Conservation (phyloP, 2,797 vertebrate genomes). For the Intellagama lesueurii region DNA sequence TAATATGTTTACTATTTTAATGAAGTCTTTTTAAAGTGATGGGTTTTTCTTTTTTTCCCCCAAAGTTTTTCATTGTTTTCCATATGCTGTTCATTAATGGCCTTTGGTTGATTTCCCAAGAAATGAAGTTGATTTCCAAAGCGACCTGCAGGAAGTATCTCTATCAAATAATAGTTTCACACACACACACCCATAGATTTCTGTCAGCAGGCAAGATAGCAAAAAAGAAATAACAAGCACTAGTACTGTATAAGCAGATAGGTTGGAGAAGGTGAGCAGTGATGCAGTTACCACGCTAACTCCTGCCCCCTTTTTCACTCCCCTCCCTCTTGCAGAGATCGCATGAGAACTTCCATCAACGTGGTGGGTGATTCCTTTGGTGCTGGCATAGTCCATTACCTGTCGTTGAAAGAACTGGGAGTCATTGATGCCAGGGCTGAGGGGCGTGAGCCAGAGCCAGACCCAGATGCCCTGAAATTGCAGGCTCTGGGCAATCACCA, state of each 20-base stretch:
- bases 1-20: too few species aligned
- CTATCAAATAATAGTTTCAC: neutral
- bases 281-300: neutral
- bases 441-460: slow-evolving; percentile 31
- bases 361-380: slow-evolving; percentile 88
- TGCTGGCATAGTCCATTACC: slow-evolving; percentile 85
- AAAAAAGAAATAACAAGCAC: neutral
- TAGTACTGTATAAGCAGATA: neutral
- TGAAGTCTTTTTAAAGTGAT: too few species aligned
- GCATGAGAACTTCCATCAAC: slow-evolving; percentile 88
- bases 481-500: slow-evolving; percentile 62
- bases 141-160: neutral
- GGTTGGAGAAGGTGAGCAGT: neutral
- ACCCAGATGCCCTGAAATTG: slow-evolving; percentile 62
- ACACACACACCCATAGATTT: too few species aligned
- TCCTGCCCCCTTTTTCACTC: neutral
- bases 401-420: slow-evolving; percentile 81
- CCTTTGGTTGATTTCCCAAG: too few species aligned
- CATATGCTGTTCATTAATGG: too few species aligned
- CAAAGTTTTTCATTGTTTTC: too few species aligned
- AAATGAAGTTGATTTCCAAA: too few species aligned
- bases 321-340: slow-evolving; percentile 74
- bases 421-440: slow-evolving; percentile 77
- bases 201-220: neutral
- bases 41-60: too few species aligned